Base-by-base conservation (phyloP, 2,797 vertebrate species). In the Enoplosus armatus region DNA sequence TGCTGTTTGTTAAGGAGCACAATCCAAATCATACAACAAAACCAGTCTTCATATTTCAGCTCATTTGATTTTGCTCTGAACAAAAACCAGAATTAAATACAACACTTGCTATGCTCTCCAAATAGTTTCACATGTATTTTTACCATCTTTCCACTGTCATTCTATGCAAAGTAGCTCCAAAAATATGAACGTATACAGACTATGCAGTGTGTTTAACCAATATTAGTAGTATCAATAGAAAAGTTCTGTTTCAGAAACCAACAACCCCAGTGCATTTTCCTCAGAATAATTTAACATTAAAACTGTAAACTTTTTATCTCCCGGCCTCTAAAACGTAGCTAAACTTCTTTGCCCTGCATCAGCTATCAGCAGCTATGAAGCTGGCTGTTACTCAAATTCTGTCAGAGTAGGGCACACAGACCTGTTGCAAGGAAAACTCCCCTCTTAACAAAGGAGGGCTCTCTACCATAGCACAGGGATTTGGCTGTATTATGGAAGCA, bases 401-500 rank as follows among this genome's bases (percentile, higher is more conserved):
- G 18, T 20, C 8, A 20, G 31, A 33, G 18, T 45, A 7, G 2
- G 62, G 14, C 50, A 64, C 65, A 60, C 59, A 12, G 5, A 27
- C 56, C 37, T 18, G 37, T 10, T 48, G 73, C 70, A 78, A 76
- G 63, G 39, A 77, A 69, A 69, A 31, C 56, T 72, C 50, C 75
- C 50, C 64, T 75, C 27, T n/a, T 26, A 53, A 74, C 65, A 50
- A 72, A 35, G 51, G 56, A 78, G 65, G 10, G 39, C 51, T 79
- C 59, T 63, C 66, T 61, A 43, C 68, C 33, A 67, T 22, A 64
- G 77, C 62, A 60, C 27, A 35, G 48, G 76, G 70, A 81, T 81
- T 83, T 84, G 58, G 55, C 41, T 62, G 59, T 26, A 75, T 75
- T 75, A 80, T 84, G 35, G 47, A 63, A 50, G 65, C 69, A 75